phyloP scores from a whole-genome alignment of 2,113 vertebrate genomes.

The Cryptomyrus ogoouensis region DNA sequence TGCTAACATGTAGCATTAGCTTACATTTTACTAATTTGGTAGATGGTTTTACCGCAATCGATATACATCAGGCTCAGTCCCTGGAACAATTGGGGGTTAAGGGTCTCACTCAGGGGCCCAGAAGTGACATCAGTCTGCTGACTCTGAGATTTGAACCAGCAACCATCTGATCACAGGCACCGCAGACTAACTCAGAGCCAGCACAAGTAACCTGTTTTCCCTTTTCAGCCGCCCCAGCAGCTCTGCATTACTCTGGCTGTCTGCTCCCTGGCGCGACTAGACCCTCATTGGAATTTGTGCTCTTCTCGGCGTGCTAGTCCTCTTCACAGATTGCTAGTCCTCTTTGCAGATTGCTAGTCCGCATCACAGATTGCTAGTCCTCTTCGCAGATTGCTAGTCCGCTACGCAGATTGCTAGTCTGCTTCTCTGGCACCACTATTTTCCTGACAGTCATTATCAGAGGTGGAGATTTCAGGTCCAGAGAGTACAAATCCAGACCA shows the following conservation, averaged over 20 bases:
- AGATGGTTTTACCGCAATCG: too few relatives aligned
- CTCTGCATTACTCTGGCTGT: background rate
- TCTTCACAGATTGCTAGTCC: background rate
- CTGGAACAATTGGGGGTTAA: background rate
- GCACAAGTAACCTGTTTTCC: background rate
- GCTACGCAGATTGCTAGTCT: too few relatives aligned
- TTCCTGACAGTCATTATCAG: background rate
- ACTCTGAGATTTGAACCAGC: background rate
- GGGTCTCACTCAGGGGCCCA: background rate
- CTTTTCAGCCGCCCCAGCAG: background rate
- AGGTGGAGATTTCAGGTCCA: too few relatives aligned
- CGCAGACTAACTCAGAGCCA: background rate
- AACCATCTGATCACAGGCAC: background rate
- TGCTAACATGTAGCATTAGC: background rate
- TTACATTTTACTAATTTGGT: background rate
- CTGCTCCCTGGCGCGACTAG: background rate
- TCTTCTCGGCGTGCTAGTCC: too few relatives aligned
- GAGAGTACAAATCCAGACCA: too few relatives aligned
- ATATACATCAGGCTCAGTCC: too few relatives aligned
- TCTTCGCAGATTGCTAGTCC: too few relatives aligned
- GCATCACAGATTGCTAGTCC: too few relatives aligned
- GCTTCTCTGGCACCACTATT: background rate
- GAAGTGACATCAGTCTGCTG: background rate
- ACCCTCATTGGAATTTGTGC: background rate
- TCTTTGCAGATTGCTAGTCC: too few relatives aligned